Base-by-base conservation (phyloP, 64 coral and sea anemone species). In the Dendronephthya gigantea region DNA sequence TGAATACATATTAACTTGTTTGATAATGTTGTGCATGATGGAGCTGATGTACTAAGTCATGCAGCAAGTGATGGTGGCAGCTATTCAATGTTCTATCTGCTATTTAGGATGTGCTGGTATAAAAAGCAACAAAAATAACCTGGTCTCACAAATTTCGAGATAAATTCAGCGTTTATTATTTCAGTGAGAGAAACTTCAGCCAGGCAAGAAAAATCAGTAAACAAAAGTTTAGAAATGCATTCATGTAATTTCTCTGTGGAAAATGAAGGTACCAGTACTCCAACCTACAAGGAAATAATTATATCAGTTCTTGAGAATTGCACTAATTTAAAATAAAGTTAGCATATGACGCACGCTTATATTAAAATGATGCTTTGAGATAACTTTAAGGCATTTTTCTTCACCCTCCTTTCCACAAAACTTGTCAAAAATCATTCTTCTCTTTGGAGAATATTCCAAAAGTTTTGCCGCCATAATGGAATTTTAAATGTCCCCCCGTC, bases 351-450 rank as follows among this genome's bases (percentile, higher is more conserved):
- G 16, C 36, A 79, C 72, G 6, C 19, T 28, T 19, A 79, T 36
- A 33, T 79, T 79, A 79, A 79, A 79, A 79, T 79, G 36, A 35
- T 79, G 72, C 14, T 79, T 19, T 19, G 37, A 39, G 25, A 39
- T 79, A 2, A 14, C 36, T 79, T 79, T 79, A 29, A 33, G 29
- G 22, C 28, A 79, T 79, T 35, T 79, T 30, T 12, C 4, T 79
- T 79, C 72, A 33, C 36, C 72, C 14, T 79, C 72, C 15, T 34
- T 34, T 34, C 72, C 72, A 29, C 10, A 36, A 38, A 79, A 79
- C 72, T 79, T 79, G 32, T 79, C 15, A 79, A 79, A 79, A 79
- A 79, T 79, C 13, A 79, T 19, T 39, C 72, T 34, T 34, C 72
- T 79, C 36, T 79, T 79, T 36, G 72, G 72, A 28, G 72, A 79